These are phyloP conservation scores for Neoscelio sp. DNA, from an alignment of 2,888 invertebrate species.

Conservation along the genomic window DNA sequence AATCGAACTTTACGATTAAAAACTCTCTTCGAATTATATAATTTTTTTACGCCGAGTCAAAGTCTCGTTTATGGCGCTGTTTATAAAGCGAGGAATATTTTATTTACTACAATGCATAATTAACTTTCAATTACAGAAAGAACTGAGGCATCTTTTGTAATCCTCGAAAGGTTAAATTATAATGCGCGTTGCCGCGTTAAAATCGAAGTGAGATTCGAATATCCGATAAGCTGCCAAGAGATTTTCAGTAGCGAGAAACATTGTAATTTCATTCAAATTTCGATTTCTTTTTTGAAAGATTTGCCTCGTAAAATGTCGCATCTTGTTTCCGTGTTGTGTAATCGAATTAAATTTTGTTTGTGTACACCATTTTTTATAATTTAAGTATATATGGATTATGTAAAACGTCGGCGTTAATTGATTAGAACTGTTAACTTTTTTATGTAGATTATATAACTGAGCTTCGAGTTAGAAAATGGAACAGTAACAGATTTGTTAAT, in stretches of 20 bases:
- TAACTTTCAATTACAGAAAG: conserved; percentile 46
- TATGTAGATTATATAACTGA: too few species aligned
- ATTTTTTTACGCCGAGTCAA: conserved; percentile 29
- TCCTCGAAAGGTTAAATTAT: conserved; percentile 46
- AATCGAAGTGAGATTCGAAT: conserved; percentile 1
- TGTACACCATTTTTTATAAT: too few species aligned
- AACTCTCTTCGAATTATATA: conserved; percentile 40
- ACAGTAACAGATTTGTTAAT: too few species aligned
- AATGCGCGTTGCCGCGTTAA: neutral
- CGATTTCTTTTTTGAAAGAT: too few species aligned
- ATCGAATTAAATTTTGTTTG: too few species aligned
- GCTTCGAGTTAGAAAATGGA: too few species aligned
- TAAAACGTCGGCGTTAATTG: too few species aligned
- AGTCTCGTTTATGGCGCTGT: conserved; percentile 18
- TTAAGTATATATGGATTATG: too few species aligned
- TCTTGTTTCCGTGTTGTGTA: neutral
- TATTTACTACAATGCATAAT: conserved; percentile 30
- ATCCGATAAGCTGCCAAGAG: conserved; percentile 2
- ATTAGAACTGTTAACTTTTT: too few species aligned
- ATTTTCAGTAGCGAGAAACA: neutral
- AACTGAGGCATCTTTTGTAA: conserved; percentile 34
- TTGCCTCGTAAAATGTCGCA: too few species aligned
- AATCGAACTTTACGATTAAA: conserved; percentile 50
- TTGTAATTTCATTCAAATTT: neutral
- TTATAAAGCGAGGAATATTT: conserved; percentile 5